Evolutionary conservation across 1,140 invertebrate genomes (phyloP).

Genomic region (Diprion similis): DNA sequence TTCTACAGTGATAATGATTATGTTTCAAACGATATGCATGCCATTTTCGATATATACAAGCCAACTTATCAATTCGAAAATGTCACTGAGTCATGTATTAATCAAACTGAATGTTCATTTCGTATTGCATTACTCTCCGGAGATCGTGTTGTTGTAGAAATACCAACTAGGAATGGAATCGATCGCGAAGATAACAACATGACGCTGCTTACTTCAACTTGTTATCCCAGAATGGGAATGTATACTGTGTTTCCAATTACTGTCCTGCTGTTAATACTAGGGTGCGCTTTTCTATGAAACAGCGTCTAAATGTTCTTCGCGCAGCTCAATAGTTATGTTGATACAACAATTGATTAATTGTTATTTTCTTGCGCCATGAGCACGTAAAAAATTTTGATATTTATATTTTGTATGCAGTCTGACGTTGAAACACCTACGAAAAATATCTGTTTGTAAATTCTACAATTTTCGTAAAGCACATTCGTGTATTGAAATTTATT

Average conservation of each 20-base stretch:
- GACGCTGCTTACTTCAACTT: conserved; percentile 73
- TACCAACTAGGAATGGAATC: conserved; percentile 80
- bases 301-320: background rate
- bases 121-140: conserved; percentile 72
- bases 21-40: conserved; percentile 79
- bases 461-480: too few relatives aligned
- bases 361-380: too few relatives aligned
- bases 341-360: too few relatives aligned
- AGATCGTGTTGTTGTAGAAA: conserved; percentile 80
- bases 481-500: too few relatives aligned
- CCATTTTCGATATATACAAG: conserved; percentile 83
- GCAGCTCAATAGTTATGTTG: too few relatives aligned
- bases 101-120: conserved; percentile 78
- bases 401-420: background rate
- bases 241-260: conserved; percentile 81
- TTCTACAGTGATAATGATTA: conserved; percentile 86
- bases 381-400: background rate
- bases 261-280: conserved; percentile 75
- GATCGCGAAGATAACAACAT: conserved; percentile 73
- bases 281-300: conserved; percentile 75
- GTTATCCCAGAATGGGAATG: conserved; percentile 76
- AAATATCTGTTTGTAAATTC: background rate
- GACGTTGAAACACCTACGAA: background rate
- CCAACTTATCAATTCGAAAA: conserved; percentile 81
- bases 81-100: conserved; percentile 74